Percentiles rank a stretch among this genome's conserved stretches.
Evolutionary conservation across 2,888 invertebrate species (phyloP).

Genomic region (Caenorhabditis uteleia): DNA sequence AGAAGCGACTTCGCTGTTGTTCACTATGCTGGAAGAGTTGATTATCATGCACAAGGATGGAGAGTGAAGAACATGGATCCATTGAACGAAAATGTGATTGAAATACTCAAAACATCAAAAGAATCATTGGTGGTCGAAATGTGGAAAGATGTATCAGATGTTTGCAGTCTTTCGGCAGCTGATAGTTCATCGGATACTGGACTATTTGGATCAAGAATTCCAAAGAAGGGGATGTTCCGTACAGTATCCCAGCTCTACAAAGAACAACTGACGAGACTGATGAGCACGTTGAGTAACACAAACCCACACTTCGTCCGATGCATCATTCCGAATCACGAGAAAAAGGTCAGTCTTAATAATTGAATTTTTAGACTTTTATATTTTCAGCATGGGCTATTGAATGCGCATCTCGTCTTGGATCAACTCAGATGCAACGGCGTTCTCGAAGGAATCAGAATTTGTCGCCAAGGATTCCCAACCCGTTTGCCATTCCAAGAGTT

Average conservation of each 20-base stretch:
- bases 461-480: constrained; percentile 99
- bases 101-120: constrained; percentile 87
- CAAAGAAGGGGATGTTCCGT: constrained; percentile 85
- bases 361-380: too few species aligned
- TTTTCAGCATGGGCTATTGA: constrained; percentile 96
- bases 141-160: constrained; percentile 84
- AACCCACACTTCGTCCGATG: constrained; percentile 99
- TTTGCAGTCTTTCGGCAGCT: constrained; percentile 43
- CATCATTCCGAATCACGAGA: constrained; percentile 99
- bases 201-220: constrained; percentile 84
- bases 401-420: constrained; percentile 95
- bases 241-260: constrained; percentile 95
- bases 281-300: constrained; percentile 85
- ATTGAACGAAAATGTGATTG: constrained; percentile 96
- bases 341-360: too few species aligned
- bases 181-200: constrained; percentile 75
- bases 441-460: constrained; percentile 97
- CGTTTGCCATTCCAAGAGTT: constrained; percentile 93
- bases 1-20: constrained; percentile 86
- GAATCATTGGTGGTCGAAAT: constrained; percentile 94
- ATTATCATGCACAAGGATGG: constrained; percentile 97
- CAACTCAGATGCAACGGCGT: constrained; percentile 98
- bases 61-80: constrained; percentile 99
- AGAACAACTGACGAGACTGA: constrained; percentile 93
- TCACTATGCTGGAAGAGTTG: constrained; percentile 76